Percentiles rank a stretch among this genome's conserved stretches.
Evolutionary conservation across 2,113 vertebrate species (phyloP).

Genomic region (Brachyhypopomus gauderio): DNA sequence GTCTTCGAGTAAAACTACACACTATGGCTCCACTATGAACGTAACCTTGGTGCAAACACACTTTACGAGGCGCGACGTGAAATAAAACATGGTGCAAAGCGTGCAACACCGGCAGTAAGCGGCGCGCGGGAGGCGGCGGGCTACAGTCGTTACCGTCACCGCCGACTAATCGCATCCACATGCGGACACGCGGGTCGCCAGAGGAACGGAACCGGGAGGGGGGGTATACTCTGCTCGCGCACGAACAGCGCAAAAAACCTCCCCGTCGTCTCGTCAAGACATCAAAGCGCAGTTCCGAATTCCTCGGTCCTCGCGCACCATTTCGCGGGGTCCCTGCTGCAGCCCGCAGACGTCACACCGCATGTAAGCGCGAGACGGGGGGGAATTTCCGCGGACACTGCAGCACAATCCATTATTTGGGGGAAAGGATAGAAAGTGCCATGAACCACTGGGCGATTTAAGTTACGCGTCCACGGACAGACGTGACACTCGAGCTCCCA

Average conservation of each 20-base stretch:
- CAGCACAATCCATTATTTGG: too few relatives aligned
- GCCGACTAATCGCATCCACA: constrained; percentile 37
- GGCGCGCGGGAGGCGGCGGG: not conserved
- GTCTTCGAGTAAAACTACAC: too few relatives aligned
- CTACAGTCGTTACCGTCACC: not conserved
- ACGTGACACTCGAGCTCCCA: not conserved
- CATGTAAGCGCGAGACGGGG: too few relatives aligned
- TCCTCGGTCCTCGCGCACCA: too few relatives aligned
- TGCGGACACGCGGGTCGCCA: not conserved
- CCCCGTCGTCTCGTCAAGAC: not conserved
- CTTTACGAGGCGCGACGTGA: not conserved
- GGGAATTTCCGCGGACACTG: too few relatives aligned
- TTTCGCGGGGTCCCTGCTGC: too few relatives aligned
- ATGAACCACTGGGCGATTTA: too few relatives aligned
- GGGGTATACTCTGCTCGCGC: not conserved
- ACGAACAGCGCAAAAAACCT: not conserved
- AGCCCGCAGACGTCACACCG: too few relatives aligned
- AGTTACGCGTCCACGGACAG: too few relatives aligned
- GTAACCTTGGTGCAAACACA: not conserved
- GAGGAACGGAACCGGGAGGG: not conserved
- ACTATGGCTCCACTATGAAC: not conserved
- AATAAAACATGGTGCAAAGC: not conserved
- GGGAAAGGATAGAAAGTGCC: too few relatives aligned
- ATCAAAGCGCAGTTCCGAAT: not conserved
- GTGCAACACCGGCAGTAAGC: not conserved